A percentile compares a stretch with the other conserved stretches of the same genome.
Conservation (phyloP, 2,888 invertebrate genomes). For the Caradrina clavipalpis region DNA sequence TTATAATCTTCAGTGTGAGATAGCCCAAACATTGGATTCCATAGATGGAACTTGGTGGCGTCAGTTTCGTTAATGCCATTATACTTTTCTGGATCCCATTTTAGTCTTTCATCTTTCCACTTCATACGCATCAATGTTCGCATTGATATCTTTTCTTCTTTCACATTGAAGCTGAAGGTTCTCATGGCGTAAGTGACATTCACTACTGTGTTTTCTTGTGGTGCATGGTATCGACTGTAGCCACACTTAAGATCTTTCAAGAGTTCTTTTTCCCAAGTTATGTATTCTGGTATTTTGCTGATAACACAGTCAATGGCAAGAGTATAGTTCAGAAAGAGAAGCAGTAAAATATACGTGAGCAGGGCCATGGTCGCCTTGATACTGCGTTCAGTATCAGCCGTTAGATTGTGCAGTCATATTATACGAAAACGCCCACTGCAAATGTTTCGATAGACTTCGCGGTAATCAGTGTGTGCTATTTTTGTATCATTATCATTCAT, state of each 20-base stretch:
- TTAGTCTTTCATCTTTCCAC: constrained; percentile 68
- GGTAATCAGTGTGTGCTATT: no score
- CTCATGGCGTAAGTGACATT: constrained; percentile 58
- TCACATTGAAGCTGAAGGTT: constrained; percentile 64
- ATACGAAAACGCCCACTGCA: constrained; percentile 44
- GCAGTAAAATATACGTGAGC: constrained; percentile 30
- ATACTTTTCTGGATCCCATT: constrained; percentile 69
- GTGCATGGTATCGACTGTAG: constrained; percentile 7
- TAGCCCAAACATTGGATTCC: constrained; percentile 65
- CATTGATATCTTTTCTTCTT: constrained; percentile 63
- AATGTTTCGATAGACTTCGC: background rate
- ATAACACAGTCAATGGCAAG: constrained; percentile 24
- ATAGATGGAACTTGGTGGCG: constrained; percentile 38
- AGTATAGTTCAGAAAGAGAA: constrained; percentile 14
- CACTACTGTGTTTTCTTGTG: constrained; percentile 40
- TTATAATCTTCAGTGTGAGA: constrained; percentile 47
- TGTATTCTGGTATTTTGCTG: constrained; percentile 30
- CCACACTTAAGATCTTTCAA: constrained; percentile 33
- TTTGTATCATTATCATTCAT: no score
- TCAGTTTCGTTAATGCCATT: constrained; percentile 54
- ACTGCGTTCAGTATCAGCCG: constrained; percentile 30
- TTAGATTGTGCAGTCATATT: background rate
- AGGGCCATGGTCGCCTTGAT: constrained; percentile 35
- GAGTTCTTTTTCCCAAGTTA: constrained; percentile 61
- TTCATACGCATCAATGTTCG: constrained; percentile 47